phyloP scores from a whole-genome alignment of 2,113 vertebrate genomes.

The Macaca fascicularis region T2T-MFA8v1.1 NC_088377.1:101213501-101214000 shows the following conservation, averaged over 20 bases:
- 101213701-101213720: constrained; percentile 36
- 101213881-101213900: not conserved
- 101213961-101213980: not conserved
- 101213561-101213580: not conserved
- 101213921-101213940: not conserved
- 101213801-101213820: not conserved
- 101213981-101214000: not conserved
- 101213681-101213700: not conserved
- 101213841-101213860: not conserved
- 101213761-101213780: not conserved
- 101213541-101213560: not conserved
- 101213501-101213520: not conserved
- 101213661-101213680: constrained; percentile 35
- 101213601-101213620: constrained; percentile 1
- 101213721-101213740: constrained; percentile 56
- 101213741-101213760: not conserved
- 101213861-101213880: not conserved
- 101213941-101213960: not conserved
- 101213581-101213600: rapidly evolving
- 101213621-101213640: constrained; percentile 35
- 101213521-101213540: not conserved
- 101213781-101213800: not conserved
- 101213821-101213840: not conserved
- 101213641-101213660: not conserved
- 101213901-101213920: not conserved